Percentiles rank a stretch among this genome's conserved stretches.
Conservation (phyloP, 2,888 invertebrate species). For the Hemithea aestivaria region DNA sequence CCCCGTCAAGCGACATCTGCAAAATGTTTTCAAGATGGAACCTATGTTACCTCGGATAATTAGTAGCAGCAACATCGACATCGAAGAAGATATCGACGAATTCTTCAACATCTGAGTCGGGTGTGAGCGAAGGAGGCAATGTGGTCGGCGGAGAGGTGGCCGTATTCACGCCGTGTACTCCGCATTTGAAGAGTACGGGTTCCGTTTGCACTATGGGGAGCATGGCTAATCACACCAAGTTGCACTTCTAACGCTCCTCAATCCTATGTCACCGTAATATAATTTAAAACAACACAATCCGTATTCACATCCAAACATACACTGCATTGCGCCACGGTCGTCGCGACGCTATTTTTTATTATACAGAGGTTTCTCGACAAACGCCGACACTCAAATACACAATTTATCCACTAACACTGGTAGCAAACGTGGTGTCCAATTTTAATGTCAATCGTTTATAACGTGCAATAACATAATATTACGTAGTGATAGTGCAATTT, state of each 20-base stretch:
- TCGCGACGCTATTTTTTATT: conserved; percentile 61
- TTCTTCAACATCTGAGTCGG: conserved; percentile 70
- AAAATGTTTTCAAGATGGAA: conserved; percentile 18
- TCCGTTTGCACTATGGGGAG: conserved; percentile 73
- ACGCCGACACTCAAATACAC: conserved; percentile 33
- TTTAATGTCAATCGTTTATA: conserved; percentile 42
- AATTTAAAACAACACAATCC: conserved; percentile 61
- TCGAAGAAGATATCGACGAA: conserved; percentile 72
- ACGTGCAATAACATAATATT: conserved; percentile 64
- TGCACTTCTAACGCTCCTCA: conserved; percentile 51
- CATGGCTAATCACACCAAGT: conserved; percentile 63
- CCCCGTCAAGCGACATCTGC: too few relatives aligned
- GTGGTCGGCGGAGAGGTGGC: conserved; percentile 62
- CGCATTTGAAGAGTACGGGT: conserved; percentile 64
- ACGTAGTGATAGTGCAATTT: conserved; percentile 75
- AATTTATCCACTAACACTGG: conserved; percentile 27
- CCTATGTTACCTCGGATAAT: conserved; percentile 56
- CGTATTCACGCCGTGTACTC: conserved; percentile 58
- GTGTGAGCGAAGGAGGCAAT: conserved; percentile 68
- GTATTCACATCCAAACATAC: conserved; percentile 71
- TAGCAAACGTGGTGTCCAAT: conserved; percentile 30
- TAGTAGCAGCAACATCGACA: conserved; percentile 70
- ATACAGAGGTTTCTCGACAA: conserved; percentile 39
- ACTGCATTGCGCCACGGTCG: conserved; percentile 77
- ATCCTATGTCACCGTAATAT: conserved; percentile 49